Evolutionary conservation across 2,113 vertebrate genomes (phyloP).

Genomic region (Microtus richardsoni): DNA sequence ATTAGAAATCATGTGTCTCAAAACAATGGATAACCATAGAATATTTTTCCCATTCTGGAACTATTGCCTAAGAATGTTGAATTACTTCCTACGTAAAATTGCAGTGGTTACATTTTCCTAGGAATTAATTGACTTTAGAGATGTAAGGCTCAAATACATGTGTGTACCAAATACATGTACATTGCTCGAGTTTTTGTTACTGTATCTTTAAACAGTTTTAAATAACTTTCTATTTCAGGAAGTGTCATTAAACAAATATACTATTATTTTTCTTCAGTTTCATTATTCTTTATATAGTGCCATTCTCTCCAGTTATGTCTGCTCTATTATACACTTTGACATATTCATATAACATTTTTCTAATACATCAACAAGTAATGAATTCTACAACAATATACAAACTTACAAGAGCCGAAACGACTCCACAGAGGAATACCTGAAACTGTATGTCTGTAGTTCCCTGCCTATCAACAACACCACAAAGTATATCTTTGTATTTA

Average conservation of each 20-base stretch:
- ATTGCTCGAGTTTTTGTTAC: background rate
- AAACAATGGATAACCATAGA: background rate
- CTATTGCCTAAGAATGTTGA: background rate
- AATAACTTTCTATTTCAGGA: background rate
- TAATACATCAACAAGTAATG: background rate
- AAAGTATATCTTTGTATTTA: background rate
- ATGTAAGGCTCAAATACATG: background rate
- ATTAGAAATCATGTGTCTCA: background rate
- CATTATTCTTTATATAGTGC: background rate
- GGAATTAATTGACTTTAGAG: background rate
- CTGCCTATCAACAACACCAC: background rate
- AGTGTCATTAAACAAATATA: background rate
- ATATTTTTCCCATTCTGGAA: background rate
- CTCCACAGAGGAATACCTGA: background rate
- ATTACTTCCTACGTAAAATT: background rate
- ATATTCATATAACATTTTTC: background rate
- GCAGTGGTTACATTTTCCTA: background rate
- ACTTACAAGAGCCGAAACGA: constrained; percentile 37
- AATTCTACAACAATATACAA: background rate
- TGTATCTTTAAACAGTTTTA: background rate
- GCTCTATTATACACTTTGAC: background rate
- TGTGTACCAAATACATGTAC: background rate
- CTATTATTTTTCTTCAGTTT: background rate
- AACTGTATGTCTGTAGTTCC: background rate
- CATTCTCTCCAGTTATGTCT: background rate